phyloP scores from a whole-genome alignment of 2,797 vertebrate genomes.

The Tokudaia muenninki region DNA sequence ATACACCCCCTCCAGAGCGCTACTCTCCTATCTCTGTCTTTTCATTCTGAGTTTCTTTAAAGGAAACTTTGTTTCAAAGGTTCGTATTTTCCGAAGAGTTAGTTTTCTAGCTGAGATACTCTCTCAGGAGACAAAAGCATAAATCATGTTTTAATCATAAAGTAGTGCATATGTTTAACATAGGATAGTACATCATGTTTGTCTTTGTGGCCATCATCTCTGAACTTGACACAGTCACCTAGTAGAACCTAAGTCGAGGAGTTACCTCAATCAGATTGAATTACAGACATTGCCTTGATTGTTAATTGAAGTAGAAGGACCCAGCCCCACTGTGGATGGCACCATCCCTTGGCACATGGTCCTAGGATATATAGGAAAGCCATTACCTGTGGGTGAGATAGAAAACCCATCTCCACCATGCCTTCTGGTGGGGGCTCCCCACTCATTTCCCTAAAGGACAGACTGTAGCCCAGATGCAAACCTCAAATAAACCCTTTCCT shows the following conservation, averaged over 20 bases:
- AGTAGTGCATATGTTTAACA: background rate
- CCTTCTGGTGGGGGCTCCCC: no score
- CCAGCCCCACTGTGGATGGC: background rate
- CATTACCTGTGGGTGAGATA: background rate
- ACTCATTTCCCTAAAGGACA: background rate
- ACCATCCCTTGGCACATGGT: background rate
- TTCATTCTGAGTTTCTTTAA: background rate
- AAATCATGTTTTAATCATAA: background rate
- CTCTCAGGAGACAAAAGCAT: background rate
- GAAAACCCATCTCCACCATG: background rate
- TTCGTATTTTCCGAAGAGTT: background rate
- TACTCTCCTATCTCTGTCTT: background rate
- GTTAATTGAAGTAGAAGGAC: background rate
- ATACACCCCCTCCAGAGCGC: background rate
- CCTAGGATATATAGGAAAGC: background rate
- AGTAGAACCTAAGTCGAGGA: background rate
- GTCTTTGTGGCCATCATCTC: background rate
- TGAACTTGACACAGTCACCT: background rate
- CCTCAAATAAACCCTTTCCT: background rate
- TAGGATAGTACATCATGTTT: background rate
- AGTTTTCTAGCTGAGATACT: background rate
- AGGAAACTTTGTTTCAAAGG: background rate
- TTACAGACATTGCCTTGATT: background rate
- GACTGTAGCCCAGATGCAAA: no score
- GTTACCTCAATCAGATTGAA: background rate